Percentiles rank a stretch among this genome's conserved stretches.
Conservation (phyloP, 2,113 vertebrate genomes). For the Panthera tigris region DNA sequence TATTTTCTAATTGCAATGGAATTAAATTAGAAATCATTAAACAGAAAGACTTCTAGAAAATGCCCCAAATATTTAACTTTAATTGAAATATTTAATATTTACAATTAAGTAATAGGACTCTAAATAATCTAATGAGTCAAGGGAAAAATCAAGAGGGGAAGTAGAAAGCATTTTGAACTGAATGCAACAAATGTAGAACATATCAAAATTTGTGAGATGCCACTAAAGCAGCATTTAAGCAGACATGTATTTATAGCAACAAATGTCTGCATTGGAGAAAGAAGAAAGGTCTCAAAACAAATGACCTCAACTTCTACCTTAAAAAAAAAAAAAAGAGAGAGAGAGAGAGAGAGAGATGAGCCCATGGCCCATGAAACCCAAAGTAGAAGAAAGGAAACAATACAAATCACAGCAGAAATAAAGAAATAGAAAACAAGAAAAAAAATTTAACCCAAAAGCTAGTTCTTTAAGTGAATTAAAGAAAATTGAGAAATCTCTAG, state of each 20-base stretch:
- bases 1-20: background rate
- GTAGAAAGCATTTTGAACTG: background rate
- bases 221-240: background rate
- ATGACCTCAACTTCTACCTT: background rate
- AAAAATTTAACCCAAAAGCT: background rate
- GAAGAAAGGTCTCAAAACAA: background rate
- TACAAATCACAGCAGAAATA: background rate
- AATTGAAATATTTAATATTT: background rate
- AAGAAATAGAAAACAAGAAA: background rate
- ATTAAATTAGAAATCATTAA: background rate
- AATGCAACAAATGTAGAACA: background rate
- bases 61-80: background rate
- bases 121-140: background rate
- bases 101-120: background rate
- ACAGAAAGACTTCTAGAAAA: background rate
- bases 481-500: background rate
- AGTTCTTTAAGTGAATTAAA: background rate
- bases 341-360: background rate
- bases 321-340: background rate
- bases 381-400: background rate
- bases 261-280: background rate
- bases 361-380: background rate
- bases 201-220: background rate
- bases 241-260: constrained; percentile 8
- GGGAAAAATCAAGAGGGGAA: background rate